Percentiles rank a stretch among this genome's conserved stretches.
Conservation (phyloP, 1,140 invertebrate species). For the Sitodiplosis mosellana region DNA sequence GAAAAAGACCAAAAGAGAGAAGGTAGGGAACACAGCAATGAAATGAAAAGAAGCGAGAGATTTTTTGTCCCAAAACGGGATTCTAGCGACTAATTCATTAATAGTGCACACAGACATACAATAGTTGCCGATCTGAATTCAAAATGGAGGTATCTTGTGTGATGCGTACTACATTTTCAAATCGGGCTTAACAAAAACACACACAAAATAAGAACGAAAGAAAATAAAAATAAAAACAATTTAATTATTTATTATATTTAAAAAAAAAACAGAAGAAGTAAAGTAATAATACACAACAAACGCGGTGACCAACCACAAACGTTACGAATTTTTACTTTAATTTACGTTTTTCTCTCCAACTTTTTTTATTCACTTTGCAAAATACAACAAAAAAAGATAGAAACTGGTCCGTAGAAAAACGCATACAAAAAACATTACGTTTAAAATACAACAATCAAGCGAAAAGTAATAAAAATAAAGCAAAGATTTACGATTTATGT, state of each 20-base stretch:
- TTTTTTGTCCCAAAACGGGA: too few species aligned
- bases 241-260: too few species aligned
- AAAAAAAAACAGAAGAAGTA: neutral
- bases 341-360: neutral
- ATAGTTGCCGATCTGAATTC: slow-evolving; percentile 10
- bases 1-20: too few species aligned
- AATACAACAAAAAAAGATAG: neutral
- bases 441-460: too few species aligned
- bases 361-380: too few species aligned
- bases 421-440: too few species aligned
- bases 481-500: neutral
- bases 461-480: too few species aligned
- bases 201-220: too few species aligned
- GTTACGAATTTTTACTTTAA: neutral
- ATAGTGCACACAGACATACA: neutral
- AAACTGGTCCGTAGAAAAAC: slow-evolving; percentile 7
- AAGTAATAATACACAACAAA: neutral
- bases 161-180: slow-evolving; percentile 21
- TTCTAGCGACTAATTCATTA: too few species aligned
- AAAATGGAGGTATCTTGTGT: slow-evolving; percentile 26
- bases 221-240: neutral
- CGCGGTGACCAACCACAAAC: neutral
- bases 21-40: too few species aligned
- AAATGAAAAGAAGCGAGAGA: too few species aligned
- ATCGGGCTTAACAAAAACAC: too few species aligned